phyloP scores from a whole-genome alignment of 2,797 vertebrate genomes.

The Myotis daubentonii region DNA sequence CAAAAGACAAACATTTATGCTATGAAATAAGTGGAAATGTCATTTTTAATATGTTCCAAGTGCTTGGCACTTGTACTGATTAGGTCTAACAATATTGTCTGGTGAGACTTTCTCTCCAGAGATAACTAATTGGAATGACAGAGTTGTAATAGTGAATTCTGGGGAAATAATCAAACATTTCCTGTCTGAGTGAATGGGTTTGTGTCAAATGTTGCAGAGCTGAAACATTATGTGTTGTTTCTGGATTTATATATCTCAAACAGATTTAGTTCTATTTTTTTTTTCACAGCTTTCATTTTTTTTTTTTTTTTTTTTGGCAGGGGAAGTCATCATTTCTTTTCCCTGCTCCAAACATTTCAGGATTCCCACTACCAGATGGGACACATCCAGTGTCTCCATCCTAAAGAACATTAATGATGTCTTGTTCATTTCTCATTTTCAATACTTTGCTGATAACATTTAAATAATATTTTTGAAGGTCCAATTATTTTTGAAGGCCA shows the following conservation, averaged over 20 bases:
- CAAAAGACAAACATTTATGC: conserved; percentile 81
- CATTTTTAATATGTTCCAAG: conserved; percentile 78
- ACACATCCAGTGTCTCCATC: not conserved
- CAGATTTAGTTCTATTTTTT: not conserved
- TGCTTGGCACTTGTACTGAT: conserved; percentile 79
- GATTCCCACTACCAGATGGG: not conserved
- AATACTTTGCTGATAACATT: not conserved
- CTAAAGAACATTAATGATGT: not conserved
- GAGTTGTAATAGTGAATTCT: conserved; percentile 63
- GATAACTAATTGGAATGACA: conserved; percentile 75
- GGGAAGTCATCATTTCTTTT: not conserved
- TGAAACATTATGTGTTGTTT: not conserved
- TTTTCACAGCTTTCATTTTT: not conserved
- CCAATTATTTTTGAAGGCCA: not conserved
- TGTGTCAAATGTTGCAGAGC: not conserved
- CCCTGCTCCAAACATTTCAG: not conserved
- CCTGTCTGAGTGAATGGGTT: conserved; percentile 62
- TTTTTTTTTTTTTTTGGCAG: not conserved
- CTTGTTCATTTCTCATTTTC: not conserved
- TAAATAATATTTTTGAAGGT: not conserved
- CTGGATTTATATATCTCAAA: not conserved
- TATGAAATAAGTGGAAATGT: conserved; percentile 77
- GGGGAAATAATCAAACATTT: conserved; percentile 74
- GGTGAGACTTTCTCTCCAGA: conserved; percentile 81
- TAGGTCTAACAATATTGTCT: conserved; percentile 72